A percentile compares a stretch with the other conserved stretches of the same genome.
phyloP scores from a whole-genome alignment of 2,797 vertebrate species.

The Halcyon badia region DNA sequence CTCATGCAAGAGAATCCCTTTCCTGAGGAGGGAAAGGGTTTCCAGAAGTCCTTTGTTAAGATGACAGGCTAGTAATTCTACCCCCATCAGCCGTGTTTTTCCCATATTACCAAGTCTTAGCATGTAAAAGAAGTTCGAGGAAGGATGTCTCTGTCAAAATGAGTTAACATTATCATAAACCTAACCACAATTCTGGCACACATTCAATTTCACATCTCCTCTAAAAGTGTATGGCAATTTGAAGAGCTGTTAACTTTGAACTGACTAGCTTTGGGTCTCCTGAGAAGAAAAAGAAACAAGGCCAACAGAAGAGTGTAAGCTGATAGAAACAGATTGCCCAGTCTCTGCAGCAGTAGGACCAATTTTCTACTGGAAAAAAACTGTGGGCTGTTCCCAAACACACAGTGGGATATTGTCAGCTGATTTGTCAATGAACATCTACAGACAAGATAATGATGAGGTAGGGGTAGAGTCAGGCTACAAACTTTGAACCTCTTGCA shows the following conservation, averaged over 20 bases:
- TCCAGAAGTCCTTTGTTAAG: slow-evolving; percentile 24
- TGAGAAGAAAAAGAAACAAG: background rate
- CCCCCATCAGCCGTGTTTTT: background rate
- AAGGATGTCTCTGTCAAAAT: background rate
- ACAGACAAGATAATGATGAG: background rate
- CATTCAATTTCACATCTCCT: background rate
- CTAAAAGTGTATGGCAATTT: background rate
- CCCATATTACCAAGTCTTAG: background rate
- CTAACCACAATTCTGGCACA: background rate
- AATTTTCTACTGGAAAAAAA: background rate
- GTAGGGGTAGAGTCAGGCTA: background rate
- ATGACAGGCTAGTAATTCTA: background rate
- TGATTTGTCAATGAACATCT: background rate
- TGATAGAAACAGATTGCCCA: background rate
- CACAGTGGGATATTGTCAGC: background rate
- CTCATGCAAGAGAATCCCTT: background rate
- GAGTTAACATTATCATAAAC: background rate
- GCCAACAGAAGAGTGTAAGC: background rate
- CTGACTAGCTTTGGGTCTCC: background rate
- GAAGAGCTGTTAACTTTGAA: background rate
- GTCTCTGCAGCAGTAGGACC: background rate
- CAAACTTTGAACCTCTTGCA: background rate
- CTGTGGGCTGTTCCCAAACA: background rate
- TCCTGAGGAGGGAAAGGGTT: background rate
- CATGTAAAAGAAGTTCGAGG: background rate